phyloP scores from a whole-genome alignment of 2,888 invertebrate species.

The Drosophila melanosoma region DNA sequence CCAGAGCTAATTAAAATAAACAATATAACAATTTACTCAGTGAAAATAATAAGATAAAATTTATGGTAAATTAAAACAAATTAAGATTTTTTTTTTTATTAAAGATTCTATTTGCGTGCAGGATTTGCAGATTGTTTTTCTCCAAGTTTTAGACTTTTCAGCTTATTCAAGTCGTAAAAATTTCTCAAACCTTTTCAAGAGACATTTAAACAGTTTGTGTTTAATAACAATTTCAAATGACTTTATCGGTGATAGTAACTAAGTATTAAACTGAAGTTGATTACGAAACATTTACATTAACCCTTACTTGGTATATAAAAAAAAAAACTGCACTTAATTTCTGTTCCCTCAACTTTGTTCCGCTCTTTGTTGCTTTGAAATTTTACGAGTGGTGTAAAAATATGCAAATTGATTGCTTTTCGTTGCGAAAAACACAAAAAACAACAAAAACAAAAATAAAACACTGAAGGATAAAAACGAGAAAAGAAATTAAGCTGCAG shows the following conservation, averaged over 20 bases:
- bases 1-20: neutral
- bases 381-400: constrained; percentile 26
- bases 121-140: too few species aligned
- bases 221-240: neutral
- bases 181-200: neutral
- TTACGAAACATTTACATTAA: neutral
- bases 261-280: neutral
- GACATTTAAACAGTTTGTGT: neutral
- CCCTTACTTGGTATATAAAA: neutral
- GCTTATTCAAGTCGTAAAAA: neutral
- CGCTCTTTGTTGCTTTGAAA: constrained; percentile 16
- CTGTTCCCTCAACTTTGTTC: neutral
- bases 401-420: constrained; percentile 35
- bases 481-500: constrained; percentile 14
- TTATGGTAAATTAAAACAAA: neutral
- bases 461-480: constrained; percentile 1
- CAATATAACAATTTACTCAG: neutral
- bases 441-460: constrained; percentile 6
- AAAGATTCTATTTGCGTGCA: too few species aligned
- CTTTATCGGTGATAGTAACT: neutral
- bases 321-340: neutral
- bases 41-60: neutral
- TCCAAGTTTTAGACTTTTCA: neutral
- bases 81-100: too few species aligned
- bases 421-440: constrained; percentile 14